phyloP scores from a whole-genome alignment of 2,113 vertebrate species.

The Tetrao urogallus region DNA sequence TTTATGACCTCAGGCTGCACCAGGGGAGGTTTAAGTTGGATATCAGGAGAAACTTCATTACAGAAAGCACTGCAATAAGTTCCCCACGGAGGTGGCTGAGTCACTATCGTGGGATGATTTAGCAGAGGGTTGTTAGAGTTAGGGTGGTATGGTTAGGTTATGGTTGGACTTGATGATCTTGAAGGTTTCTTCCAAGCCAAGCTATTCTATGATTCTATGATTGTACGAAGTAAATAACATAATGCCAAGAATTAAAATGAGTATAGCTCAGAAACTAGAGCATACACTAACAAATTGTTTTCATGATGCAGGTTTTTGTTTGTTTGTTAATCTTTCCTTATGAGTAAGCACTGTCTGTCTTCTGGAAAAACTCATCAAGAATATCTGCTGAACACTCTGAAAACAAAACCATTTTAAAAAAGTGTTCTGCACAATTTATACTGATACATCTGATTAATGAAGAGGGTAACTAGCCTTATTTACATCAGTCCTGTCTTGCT shows the following conservation, averaged over 20 bases:
- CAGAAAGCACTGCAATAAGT: too few species aligned
- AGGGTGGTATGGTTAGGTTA: too few species aligned
- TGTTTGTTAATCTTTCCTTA: not conserved
- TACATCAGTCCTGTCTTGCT: conserved; percentile 38
- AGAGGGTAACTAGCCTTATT: conserved; percentile 41
- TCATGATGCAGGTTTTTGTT: not conserved
- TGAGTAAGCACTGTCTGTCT: conserved; percentile 6
- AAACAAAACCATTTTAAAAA: conserved; percentile 32
- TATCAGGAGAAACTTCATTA: too few species aligned
- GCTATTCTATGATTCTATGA: too few species aligned
- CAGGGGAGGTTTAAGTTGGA: too few species aligned
- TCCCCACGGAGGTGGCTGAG: too few species aligned
- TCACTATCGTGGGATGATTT: too few species aligned
- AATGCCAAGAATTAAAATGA: not conserved
- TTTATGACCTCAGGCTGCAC: too few species aligned
- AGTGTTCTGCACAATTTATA: conserved; percentile 38
- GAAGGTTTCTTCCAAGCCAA: too few species aligned
- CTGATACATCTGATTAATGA: conserved; percentile 50
- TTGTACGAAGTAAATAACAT: not conserved
- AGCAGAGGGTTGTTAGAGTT: too few species aligned
- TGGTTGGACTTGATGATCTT: too few species aligned
- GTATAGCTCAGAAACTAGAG: not conserved
- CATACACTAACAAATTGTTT: not conserved
- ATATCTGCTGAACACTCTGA: conserved; percentile 36
- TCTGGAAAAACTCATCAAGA: conserved; percentile 30